Evolutionary conservation across 2,113 vertebrate genomes (phyloP).

Genomic region (mouse (Mus musculus)): DNA sequence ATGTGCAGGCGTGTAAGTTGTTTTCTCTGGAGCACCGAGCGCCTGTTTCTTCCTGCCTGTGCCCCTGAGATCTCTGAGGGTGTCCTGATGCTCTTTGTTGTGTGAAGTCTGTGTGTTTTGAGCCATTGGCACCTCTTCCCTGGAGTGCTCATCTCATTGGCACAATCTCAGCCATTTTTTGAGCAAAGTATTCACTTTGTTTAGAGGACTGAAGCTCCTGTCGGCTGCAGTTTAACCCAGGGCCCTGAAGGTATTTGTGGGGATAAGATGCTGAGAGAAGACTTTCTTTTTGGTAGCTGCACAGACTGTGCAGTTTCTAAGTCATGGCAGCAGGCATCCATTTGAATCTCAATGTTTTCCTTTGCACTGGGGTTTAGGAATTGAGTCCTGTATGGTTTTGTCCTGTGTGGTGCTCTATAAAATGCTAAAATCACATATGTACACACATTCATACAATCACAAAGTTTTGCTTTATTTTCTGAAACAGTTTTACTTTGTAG

Average conservation of each 20-base stretch:
- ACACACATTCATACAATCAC: not conserved
- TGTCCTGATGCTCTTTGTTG: not conserved
- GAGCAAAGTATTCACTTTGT: not conserved
- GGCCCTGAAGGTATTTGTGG: not conserved
- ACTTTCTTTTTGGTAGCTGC: not conserved
- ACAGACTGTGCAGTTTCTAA: not conserved
- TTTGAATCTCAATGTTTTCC: not conserved
- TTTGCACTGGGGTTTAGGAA: not conserved
- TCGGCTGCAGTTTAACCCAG: conserved; percentile 3
- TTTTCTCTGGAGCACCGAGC: not conserved
- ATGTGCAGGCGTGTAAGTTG: not conserved
- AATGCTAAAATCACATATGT: not conserved
- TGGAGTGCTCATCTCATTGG: not conserved
- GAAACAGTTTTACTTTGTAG: not conserved
- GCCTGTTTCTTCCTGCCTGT: not conserved
- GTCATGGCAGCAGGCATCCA: not conserved
- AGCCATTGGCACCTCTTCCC: not conserved
- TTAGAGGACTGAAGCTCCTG: not conserved
- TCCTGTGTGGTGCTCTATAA: not conserved
- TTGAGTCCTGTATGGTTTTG: not conserved
- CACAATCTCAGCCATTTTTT: not conserved
- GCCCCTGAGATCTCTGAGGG: not conserved
- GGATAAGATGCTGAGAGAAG: not conserved
- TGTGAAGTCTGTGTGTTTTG: not conserved
- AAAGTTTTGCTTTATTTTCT: not conserved